Base-by-base conservation (phyloP, 2,888 invertebrate species). In the Erebia ligea region DNA sequence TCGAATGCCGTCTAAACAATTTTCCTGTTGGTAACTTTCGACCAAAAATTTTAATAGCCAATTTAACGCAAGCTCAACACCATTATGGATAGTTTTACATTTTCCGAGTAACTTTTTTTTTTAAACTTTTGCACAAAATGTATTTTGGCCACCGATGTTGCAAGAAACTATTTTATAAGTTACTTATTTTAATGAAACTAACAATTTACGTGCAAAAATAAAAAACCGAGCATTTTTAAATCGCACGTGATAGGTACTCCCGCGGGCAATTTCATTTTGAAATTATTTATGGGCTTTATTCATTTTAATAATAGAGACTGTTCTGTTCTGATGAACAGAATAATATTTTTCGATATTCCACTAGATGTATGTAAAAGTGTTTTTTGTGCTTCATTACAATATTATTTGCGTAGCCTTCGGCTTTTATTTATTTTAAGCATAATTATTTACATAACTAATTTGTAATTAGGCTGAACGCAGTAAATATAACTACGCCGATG, bases 231-330 rank as follows among this genome's bases (percentile, higher is more conserved):
- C 66, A 57, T 57, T 56, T 66, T 61, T 57, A 67, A 68, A 65
- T 65, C 68, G 54, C 63, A 69, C 64, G 64, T 57, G 67, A 45
- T 65, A n/a, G n/a, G n/a, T n/a, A 64, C 56, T 54, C 21, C 69
- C 64, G 64, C 45, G 25, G 67, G 69, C 66, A 17, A 67, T 71
- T 71, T 71, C 71, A 71, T 67, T 64, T 73, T 67, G 65, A 71
- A 71, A 73, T 71, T 61, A 71, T 69, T 71, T 71, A 73, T 71
- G 57, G 57, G 67, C 42, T 50, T 59, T 62, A 72, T 72, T 69
- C 58, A 65, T 65, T 66, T 69, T 69, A 65, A 69, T 67, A 69
- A 63, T 50, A 54, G 0, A 67, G 59, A 59, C 64, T 61, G 25
- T 69, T 58, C 64, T 57, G 69, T 58, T 58, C 59, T 57, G 69